Evolutionary conservation across 2,113 vertebrate species (phyloP).

Genomic region (Thymallus thymallus): DNA sequence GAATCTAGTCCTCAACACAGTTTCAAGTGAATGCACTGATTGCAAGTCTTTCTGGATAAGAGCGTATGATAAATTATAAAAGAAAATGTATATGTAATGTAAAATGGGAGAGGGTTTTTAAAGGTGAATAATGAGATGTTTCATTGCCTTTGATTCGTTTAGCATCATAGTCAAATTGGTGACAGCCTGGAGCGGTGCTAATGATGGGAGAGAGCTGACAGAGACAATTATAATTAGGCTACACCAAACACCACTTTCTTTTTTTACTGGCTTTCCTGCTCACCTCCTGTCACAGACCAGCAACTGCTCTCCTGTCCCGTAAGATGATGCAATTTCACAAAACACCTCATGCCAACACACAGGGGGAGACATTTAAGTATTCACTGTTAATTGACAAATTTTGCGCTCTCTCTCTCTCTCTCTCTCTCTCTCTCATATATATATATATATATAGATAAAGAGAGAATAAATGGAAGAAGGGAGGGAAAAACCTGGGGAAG

Average conservation of each 20-base stretch:
- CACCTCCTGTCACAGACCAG: constrained; percentile 43
- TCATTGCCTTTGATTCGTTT: constrained; percentile 55
- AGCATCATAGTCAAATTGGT: constrained; percentile 57
- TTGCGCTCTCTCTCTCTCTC: no score
- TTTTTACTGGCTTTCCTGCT: no score
- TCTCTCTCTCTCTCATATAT: no score
- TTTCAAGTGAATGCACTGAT: no score
- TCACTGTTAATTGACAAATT: constrained; percentile 62
- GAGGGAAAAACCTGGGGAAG: constrained; percentile 45
- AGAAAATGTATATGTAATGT: no score
- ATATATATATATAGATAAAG: no score
- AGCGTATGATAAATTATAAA: no score
- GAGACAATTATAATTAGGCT: constrained; percentile 45
- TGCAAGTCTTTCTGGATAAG: no score
- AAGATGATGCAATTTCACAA: constrained; percentile 39
- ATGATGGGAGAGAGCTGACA: constrained; percentile 48
- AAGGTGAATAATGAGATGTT: constrained; percentile 43
- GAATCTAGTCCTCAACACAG: no score
- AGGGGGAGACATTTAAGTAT: constrained; percentile 46
- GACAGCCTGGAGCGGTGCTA: constrained; percentile 46
- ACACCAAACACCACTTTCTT: constrained; percentile 50
- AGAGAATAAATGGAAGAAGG: background rate
- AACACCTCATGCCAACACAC: constrained; percentile 43
- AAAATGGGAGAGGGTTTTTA: background rate
- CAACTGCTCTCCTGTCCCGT: constrained; percentile 32